Conservation (phyloP, 2,888 invertebrate genomes). For the Drosophila maculinotata region DNA sequence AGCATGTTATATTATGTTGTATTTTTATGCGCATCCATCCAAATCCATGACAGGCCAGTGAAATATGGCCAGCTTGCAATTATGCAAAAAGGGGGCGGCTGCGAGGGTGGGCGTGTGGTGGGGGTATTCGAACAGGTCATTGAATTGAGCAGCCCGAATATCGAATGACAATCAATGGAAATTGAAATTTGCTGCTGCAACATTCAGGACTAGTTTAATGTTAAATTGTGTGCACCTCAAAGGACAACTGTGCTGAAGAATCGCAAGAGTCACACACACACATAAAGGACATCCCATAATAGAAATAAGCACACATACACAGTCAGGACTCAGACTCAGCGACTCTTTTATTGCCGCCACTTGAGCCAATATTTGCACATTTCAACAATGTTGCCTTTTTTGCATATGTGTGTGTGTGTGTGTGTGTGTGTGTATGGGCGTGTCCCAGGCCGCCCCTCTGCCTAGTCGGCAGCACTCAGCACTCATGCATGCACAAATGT, state of each 20-base stretch:
- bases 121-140: slow-evolving; percentile 32
- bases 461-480: slow-evolving; percentile 33
- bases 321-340: slow-evolving; percentile 18
- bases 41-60: slow-evolving; percentile 44
- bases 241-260: slow-evolving; percentile 12
- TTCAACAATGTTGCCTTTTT: slow-evolving; percentile 74
- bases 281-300: slow-evolving; percentile 28
- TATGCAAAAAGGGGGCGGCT: slow-evolving; percentile 57
- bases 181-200: slow-evolving; percentile 57
- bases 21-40: slow-evolving; percentile 59
- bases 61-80: slow-evolving; percentile 62
- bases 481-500: slow-evolving; percentile 78
- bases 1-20: slow-evolving; percentile 52
- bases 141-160: slow-evolving; percentile 6
- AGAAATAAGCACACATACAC: slow-evolving; percentile 26
- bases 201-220: slow-evolving; percentile 66
- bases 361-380: slow-evolving; percentile 80
- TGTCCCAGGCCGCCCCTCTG: slow-evolving; percentile 14
- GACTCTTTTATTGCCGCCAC: slow-evolving; percentile 77
- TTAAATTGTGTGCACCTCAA: slow-evolving; percentile 64
- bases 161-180: slow-evolving; percentile 59
- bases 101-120: background rate
- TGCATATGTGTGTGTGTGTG: slow-evolving; percentile 34
- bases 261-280: slow-evolving; percentile 15
- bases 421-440: slow-evolving; percentile 25